These are phyloP conservation scores for Pachypsylla venusta DNA, from an alignment of 1,140 invertebrate species.

Conservation along the genomic window DNA sequence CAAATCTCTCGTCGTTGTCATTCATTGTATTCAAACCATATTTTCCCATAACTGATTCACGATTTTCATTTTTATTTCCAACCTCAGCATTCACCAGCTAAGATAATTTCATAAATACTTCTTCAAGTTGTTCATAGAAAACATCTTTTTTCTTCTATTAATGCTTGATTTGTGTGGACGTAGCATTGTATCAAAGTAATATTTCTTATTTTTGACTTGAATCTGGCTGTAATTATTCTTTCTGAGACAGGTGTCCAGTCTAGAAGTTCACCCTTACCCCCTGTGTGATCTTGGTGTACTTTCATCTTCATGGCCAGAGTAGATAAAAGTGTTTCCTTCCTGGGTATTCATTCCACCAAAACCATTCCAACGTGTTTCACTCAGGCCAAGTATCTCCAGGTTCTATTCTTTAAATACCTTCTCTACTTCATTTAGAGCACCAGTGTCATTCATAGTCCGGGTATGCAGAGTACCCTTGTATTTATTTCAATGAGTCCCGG, in stretches of 20 bases:
- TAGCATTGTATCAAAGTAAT: conserved; percentile 1
- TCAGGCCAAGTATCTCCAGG: not conserved
- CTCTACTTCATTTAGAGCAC: not conserved
- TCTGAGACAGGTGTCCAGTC: conserved; percentile 10
- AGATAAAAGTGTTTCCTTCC: conserved; percentile 8
- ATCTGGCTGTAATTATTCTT: conserved; percentile 11
- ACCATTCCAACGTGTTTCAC: conserved; percentile 13
- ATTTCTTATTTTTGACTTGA: not conserved
- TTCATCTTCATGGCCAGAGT: conserved; percentile 14
- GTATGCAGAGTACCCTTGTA: too few species aligned
- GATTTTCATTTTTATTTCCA: too few species aligned
- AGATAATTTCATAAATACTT: too few species aligned
- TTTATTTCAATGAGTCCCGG: too few species aligned
- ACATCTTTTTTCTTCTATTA: not conserved
- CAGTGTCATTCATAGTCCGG: not conserved
- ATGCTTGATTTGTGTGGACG: not conserved
- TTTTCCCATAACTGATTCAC: too few species aligned
- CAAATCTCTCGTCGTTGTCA: too few species aligned
- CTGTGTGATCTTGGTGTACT: not conserved
- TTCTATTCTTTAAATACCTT: conserved; percentile 9
- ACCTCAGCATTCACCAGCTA: too few species aligned
- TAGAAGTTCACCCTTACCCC: not conserved
- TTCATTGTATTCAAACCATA: too few species aligned
- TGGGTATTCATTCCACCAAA: conserved; percentile 8
- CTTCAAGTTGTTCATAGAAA: conserved; percentile 8